Evolutionary conservation across 2,797 vertebrate genomes (phyloP), one percentile per base, ranked within the genome.

Genomic region (Lithobates pipiens): DNA sequence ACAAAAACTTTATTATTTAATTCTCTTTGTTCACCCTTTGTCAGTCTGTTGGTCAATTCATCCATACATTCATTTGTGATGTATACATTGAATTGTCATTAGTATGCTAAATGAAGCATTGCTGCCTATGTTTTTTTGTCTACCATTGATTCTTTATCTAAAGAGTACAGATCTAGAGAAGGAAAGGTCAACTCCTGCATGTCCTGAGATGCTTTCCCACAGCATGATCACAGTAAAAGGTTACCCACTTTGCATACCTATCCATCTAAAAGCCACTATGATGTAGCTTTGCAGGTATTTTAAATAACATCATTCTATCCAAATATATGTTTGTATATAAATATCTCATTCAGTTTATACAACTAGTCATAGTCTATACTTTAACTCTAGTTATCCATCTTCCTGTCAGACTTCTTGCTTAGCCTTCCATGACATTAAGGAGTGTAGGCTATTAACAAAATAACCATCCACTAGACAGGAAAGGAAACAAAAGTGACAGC

Each of bases 401-500:
- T 80, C 39, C 74, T 74, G 71, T 85, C 70, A 75, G 23, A 32
- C 65, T 61, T 36, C 72, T 63, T 76, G 67, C 65, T 71, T 86
- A 82, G 78, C 84, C 78, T 86, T 71, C 73, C 73, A 71, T 76
- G 78, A 76, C 84, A 81, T 76, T 70, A 86, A 71, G 84, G 84
- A 86, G 84, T 76, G 25, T 23, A 70, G 46, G 71, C 84, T 85
- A 80, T 86, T 86, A 86, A 80, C 73, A 82, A 86, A 86, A 81
- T 81, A 76, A 81, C 78, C 65, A 86, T 86, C 84, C 61, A 76
- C 46, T 69, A 86, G 84, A 77, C 84, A 86, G 73, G 61, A 76
- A 81, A 80, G 78, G 73, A 86, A 86, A 86, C 84, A 81, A 76
- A 81, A 42, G 46, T 86, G 84, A 86, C 84, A 86, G 75, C 84